Conservation (phyloP, 2,888 invertebrate genomes). For the Brachypterus glaber region DNA sequence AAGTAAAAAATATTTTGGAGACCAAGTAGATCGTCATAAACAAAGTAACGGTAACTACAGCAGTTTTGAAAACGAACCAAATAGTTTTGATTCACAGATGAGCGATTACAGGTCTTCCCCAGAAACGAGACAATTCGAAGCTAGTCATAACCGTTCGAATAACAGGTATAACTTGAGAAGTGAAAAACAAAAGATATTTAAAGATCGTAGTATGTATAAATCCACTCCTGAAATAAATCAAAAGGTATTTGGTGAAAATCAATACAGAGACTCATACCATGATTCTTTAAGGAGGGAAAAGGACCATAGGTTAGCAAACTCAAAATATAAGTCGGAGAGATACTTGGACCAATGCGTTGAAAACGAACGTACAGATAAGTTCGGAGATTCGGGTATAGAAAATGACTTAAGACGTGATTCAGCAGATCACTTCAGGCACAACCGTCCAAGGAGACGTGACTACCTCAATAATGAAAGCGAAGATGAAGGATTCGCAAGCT, state of each 20-base stretch:
- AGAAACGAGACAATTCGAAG: constrained; percentile 41
- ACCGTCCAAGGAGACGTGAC: constrained; percentile 21
- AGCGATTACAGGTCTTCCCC: constrained; percentile 52
- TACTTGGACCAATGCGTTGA: constrained; percentile 41
- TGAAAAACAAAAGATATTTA: constrained; percentile 29
- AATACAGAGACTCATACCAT: constrained; percentile 41
- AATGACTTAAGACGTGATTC: constrained; percentile 65
- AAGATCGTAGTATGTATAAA: constrained; percentile 47
- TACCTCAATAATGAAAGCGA: constrained; percentile 49
- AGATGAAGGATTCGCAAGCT: constrained; percentile 61
- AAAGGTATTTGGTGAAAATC: constrained; percentile 41
- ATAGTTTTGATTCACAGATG: constrained; percentile 56
- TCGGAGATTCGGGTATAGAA: constrained; percentile 72
- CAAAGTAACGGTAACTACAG: constrained; percentile 22
- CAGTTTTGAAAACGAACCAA: constrained; percentile 51
- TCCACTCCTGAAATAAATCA: constrained; percentile 54
- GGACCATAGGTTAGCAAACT: constrained; percentile 30
- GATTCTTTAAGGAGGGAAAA: constrained; percentile 54
- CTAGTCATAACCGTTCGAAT: constrained; percentile 31
- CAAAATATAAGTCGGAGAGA: constrained; percentile 34
- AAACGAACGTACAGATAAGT: constrained; percentile 45
- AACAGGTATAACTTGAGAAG: constrained; percentile 26
- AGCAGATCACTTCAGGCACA: constrained; percentile 37
- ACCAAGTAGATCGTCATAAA: constrained; percentile 22
- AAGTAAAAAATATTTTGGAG: constrained; percentile 39